A percentile compares a stretch with the other conserved stretches of the same genome.
phyloP scores from a whole-genome alignment of 2,113 vertebrate genomes.

The Clarias batrachus region DNA sequence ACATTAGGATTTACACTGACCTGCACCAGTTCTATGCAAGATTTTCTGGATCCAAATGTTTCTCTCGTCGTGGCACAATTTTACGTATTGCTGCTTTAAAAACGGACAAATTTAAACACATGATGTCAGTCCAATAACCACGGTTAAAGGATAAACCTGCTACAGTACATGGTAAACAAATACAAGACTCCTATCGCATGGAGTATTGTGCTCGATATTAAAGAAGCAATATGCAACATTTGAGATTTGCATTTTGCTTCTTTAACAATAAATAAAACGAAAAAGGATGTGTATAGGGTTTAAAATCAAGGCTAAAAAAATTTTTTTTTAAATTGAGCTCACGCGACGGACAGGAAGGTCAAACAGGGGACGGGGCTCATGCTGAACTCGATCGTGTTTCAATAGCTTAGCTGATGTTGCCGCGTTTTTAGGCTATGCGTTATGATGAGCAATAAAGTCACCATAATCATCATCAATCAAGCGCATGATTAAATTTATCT shows the following conservation, averaged over 20 bases:
- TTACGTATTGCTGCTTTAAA: constrained; percentile 24
- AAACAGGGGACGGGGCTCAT: not conserved
- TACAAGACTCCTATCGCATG: not conserved
- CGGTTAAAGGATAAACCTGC: not conserved
- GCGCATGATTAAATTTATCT: not conserved
- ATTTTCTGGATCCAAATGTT: not conserved
- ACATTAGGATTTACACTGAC: not conserved
- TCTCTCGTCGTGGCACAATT: not conserved
- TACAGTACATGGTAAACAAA: not conserved
- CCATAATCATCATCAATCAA: not conserved
- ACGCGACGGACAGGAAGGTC: not conserved
- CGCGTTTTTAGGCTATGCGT: not conserved
- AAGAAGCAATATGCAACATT: not conserved
- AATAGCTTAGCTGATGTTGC: not conserved
- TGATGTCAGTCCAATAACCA: too few species aligned
- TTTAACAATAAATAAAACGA: not conserved
- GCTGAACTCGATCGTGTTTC: too few species aligned
- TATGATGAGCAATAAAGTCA: not conserved
- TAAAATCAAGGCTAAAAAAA: not conserved
- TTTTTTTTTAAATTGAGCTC: not conserved
- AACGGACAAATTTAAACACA: not conserved
- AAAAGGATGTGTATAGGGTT: not conserved
- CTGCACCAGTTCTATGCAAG: not conserved
- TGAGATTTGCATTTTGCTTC: not conserved
- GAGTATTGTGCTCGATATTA: not conserved